phyloP scores from a whole-genome alignment of 35 echinoderm and acorn worm species.

The Lytechinus pictus region DNA sequence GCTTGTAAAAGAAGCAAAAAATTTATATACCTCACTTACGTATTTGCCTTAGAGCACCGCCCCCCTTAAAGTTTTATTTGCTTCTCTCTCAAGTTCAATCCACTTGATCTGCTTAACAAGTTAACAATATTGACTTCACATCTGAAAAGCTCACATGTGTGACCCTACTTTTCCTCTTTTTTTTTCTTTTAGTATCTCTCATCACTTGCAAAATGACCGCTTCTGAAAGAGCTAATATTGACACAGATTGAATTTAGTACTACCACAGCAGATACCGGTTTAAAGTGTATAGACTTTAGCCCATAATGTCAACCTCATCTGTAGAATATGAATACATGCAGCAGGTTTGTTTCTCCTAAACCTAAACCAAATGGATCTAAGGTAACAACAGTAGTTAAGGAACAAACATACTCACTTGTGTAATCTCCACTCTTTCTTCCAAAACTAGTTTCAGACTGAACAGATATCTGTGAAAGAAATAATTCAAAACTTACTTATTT shows the following conservation, averaged over 20 bases:
- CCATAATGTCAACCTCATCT: too few species aligned
- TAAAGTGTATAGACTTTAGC: background rate
- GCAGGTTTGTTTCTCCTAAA: too few species aligned
- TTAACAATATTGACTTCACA: background rate
- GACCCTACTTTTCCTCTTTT: background rate
- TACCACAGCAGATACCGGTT: background rate
- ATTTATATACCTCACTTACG: too few species aligned
- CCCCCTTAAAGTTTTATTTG: background rate
- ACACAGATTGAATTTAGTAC: background rate
- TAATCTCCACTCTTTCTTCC: conserved; percentile 44
- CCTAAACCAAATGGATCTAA: background rate
- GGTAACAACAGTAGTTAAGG: background rate
- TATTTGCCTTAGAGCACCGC: background rate
- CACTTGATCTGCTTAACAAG: background rate
- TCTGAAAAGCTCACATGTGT: background rate
- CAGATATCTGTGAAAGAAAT: conserved; percentile 30
- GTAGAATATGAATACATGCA: too few species aligned
- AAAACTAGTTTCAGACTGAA: conserved; percentile 29
- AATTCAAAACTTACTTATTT: too few species aligned
- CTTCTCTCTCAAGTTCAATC: background rate
- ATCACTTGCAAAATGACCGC: background rate
- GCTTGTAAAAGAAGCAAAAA: too few species aligned
- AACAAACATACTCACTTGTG: conserved; percentile 19
- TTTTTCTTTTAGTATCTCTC: too few species aligned
- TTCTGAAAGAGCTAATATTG: background rate